These are phyloP conservation scores for Drosophila repleta DNA, from an alignment of 1,140 invertebrate species.

Conservation along the genomic window DNA sequence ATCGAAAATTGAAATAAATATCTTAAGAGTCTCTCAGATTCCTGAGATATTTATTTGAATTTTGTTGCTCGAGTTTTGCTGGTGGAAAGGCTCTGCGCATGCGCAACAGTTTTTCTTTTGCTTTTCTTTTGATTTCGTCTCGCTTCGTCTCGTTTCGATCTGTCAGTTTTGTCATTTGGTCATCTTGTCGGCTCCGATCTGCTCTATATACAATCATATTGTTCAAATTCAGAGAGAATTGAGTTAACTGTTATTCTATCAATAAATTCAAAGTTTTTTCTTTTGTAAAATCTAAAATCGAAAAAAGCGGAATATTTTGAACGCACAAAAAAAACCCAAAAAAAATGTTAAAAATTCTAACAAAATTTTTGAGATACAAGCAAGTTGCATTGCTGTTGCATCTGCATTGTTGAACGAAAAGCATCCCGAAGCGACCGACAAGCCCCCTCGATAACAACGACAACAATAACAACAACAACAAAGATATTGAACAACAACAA, in stretches of 20 bases:
- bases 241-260: constrained; percentile 33
- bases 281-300: constrained; percentile 21
- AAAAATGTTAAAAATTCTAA: constrained; percentile 66
- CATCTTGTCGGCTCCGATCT: constrained; percentile 5
- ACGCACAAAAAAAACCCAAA: constrained; percentile 32
- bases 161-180: too few relatives aligned
- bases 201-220: background rate
- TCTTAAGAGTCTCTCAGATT: too few relatives aligned
- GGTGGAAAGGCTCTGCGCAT: too few relatives aligned
- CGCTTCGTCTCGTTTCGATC: too few relatives aligned
- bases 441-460: background rate
- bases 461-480: too few relatives aligned
- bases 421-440: too few relatives aligned
- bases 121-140: too few relatives aligned
- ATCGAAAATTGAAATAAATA: too few relatives aligned
- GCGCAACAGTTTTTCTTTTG: too few relatives aligned
- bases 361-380: constrained; percentile 62
- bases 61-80: too few relatives aligned
- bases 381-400: constrained; percentile 66
- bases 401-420: constrained; percentile 53
- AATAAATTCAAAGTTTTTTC: constrained; percentile 23
- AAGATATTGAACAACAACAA: too few relatives aligned
- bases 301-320: constrained; percentile 22
- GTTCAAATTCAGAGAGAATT: constrained; percentile 14
- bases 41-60: too few relatives aligned